Evolutionary conservation across 64 coral and sea anemone species (phyloP), one percentile per base, ranked within the genome.

Genomic region (Anthopleura sola): DNA sequence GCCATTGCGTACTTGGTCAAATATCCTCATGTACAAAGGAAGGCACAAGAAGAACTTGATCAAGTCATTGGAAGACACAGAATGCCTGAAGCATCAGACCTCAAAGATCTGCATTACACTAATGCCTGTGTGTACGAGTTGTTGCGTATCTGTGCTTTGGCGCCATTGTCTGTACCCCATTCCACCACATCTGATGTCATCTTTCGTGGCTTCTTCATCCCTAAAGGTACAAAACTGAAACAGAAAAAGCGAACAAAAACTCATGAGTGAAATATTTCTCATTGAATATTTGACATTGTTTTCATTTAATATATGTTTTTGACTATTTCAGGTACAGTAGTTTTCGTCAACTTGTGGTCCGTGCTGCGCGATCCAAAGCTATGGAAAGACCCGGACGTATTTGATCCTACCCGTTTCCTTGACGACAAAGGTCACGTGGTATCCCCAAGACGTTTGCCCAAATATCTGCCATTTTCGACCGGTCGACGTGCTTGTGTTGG

Each of bases 341-440:
- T 95, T n/a, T 92, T 95, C 66, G 82, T 85, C 0, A 95, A 95
- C 68, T 26, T 95, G 62, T 95, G 93, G 93, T 95, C 93, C 36
- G 89, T 88, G 34, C 79, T 84, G 12, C 82, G 84, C 7, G 83
- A 95, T 33, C 82, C 89, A 10, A 75, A 86, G 13, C 36, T 49
- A 48, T 95, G 93, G 93, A 85, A 95, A 86, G 78, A 89, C 50
- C 93, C 93, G 2, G 90, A 92, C 28, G 86, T 89, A 10, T 95
- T 95, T 62, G 55, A 92, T 23, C 93, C 93, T 18, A 29, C 21
- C 24, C 93, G 93, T 57, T 95, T 95, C 68, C 86, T 95, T 34
- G 90, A 95, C 46, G 83, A 85, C 3, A 48, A 88, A 53, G 93
- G 93, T 26, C 86, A 86, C 66, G 20, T 92, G 11, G 48, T 92